Evolutionary conservation across 2,797 vertebrate genomes (phyloP).

Genomic region (Sarcoramphus papa): DNA sequence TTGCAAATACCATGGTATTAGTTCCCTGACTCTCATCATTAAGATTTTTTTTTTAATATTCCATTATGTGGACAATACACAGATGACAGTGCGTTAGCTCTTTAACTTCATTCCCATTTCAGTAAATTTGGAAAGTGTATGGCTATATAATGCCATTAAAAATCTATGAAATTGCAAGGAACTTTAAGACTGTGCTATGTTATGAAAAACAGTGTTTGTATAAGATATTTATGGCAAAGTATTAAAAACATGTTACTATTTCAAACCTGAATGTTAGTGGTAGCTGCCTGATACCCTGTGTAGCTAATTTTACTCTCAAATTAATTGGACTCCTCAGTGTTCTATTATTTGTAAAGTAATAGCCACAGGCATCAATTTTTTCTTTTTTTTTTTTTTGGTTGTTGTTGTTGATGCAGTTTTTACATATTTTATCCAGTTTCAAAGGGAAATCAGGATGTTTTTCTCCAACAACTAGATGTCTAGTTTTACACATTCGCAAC

Average conservation of each 20-base stretch:
- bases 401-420: neutral
- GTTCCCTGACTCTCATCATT: neutral
- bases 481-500: neutral
- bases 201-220: neutral
- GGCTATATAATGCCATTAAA: neutral
- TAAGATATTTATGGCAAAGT: neutral
- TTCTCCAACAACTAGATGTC: neutral
- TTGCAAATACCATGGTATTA: conserved; percentile 28
- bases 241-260: neutral
- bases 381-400: too few relatives aligned
- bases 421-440: neutral
- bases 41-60: neutral
- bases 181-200: neutral
- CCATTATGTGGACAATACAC: neutral
- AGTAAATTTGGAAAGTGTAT: neutral
- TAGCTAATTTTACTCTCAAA: neutral
- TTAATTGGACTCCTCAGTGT: neutral
- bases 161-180: neutral
- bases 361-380: neutral
- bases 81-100: neutral
- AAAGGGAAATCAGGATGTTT: neutral
- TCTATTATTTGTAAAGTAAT: neutral
- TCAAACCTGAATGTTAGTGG: neutral
- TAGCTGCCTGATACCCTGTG: neutral
- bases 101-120: neutral